Base-by-base conservation (phyloP, 2,888 invertebrate genomes). In the Coecobrya sp. region DNA sequence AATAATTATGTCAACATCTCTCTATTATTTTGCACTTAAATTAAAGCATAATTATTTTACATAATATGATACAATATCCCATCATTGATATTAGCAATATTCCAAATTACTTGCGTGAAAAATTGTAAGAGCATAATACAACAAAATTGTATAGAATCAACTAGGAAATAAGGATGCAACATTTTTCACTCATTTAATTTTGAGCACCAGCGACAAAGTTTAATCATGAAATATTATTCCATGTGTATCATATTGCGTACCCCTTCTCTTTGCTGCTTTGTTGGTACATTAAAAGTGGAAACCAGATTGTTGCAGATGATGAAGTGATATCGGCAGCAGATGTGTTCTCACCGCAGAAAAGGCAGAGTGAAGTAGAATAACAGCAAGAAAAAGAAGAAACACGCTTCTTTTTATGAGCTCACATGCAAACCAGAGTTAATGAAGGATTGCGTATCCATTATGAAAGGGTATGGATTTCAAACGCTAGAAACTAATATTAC, bases 321-420 rank as follows among this genome's bases (percentile, higher is more conserved):
- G 89, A 82, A 89, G 81, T 82, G 68, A 82, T 82, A 62, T 88
- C 25, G 89, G 89, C 52, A 82, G 89, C 89, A 89, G 89, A 68
- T 89, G 89, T 89, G 89, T 55, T 30, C 89, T 82, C 62, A 82
- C 89, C 82, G 70, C 82, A 82, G 45, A 68, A 89, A 70, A 49
- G 52, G 49, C 27, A 45, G 52, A 25, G 27, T 36, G 36, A 36
- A 36, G 36, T 5, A 1, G 42, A 36, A 10, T 10, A 59, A 62
- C 59, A 42, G 27, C 19, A 59, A 42, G 52, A n/a, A 82, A 92
- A 42, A 36, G 8, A 59, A 42, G 52, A n/a, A 82, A 92, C 55
- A 76, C 8, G 27, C n/a, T 68, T 22, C 81, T 27, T 81, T 70
- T 81, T 65, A 91, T 85, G 85, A 62, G 45, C 59, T 76, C 42